A percentile compares a stretch with the other conserved stretches of the same genome.
Conservation (phyloP, 2,113 vertebrate species). For the Raja brachyura region DNA sequence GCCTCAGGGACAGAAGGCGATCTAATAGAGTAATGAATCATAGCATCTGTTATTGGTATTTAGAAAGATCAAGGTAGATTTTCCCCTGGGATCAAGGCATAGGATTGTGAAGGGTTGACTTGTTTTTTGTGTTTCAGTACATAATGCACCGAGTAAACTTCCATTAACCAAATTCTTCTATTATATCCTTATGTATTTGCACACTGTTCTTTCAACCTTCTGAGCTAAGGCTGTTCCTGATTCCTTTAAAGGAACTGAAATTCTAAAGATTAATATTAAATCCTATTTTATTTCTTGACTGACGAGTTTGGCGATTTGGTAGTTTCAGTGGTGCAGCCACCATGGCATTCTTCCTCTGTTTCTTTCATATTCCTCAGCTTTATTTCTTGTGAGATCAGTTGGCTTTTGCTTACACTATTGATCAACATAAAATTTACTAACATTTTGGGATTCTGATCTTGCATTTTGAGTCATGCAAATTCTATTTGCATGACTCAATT, state of each 20-base stretch:
- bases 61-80: slow-evolving; percentile 34
- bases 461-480: no score
- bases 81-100: background rate
- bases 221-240: background rate
- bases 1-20: slow-evolving; percentile 10
- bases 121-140: background rate
- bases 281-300: background rate
- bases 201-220: background rate
- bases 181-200: background rate
- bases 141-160: background rate
- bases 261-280: background rate
- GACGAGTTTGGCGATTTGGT: background rate
- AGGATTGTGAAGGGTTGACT: background rate
- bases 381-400: background rate
- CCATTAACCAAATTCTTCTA: background rate
- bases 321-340: background rate
- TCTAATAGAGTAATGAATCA: slow-evolving; percentile 31
- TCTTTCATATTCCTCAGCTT: background rate
- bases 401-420: background rate
- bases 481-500: no score
- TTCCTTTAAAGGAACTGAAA: background rate
- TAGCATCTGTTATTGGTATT: slow-evolving; percentile 34
- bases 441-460: background rate
- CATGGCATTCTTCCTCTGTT: background rate
- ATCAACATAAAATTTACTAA: background rate